Percentiles rank a stretch among this genome's conserved stretches.
Conservation (phyloP, 2,888 invertebrate species). For the Agriopis aurantiaria region DNA sequence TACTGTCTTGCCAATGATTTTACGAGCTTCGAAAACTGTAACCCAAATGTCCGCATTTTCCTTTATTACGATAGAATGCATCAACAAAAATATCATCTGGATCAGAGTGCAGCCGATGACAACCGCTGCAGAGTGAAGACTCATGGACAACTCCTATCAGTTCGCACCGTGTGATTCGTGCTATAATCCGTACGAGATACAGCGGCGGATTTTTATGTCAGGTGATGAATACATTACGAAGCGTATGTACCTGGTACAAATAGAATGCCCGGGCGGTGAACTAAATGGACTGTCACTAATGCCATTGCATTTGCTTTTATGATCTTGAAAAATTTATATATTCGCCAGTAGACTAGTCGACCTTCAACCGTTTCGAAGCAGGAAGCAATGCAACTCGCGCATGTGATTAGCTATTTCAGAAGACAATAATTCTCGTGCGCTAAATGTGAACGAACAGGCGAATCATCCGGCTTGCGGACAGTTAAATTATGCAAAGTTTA, state of each 20-base stretch:
- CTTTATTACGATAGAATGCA: conserved; percentile 14
- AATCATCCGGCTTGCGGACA: conserved; percentile 4
- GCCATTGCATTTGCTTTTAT: conserved; percentile 22
- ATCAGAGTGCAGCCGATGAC: conserved; percentile 18
- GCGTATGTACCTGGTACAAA: conserved; percentile 20
- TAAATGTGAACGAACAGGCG: conserved; percentile 17
- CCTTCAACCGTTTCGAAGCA: conserved; percentile 20
- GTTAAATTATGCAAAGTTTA: conserved; percentile 30
- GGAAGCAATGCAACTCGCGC: conserved; percentile 25
- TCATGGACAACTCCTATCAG: conserved; percentile 7
- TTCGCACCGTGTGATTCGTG: conserved; percentile 12
- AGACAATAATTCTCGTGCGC: conserved; percentile 15
- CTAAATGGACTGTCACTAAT: conserved; percentile 21
- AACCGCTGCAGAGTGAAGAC: conserved; percentile 11
- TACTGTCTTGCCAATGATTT: neutral
- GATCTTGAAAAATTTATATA: conserved; percentile 19
- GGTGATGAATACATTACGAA: conserved; percentile 21
- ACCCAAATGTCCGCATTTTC: conserved; percentile 14
- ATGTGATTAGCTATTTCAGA: conserved; percentile 21
- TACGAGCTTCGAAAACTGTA: conserved; percentile 7
- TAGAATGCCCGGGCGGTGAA: conserved; percentile 31
- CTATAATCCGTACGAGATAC: conserved; percentile 5
- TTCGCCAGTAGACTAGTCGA: conserved; percentile 7
- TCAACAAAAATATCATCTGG: conserved; percentile 22
- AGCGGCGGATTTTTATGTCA: conserved; percentile 9